These are phyloP conservation scores for Parelbella ahira DNA, from an alignment of 2,888 invertebrate species.

Conservation along the genomic window DNA sequence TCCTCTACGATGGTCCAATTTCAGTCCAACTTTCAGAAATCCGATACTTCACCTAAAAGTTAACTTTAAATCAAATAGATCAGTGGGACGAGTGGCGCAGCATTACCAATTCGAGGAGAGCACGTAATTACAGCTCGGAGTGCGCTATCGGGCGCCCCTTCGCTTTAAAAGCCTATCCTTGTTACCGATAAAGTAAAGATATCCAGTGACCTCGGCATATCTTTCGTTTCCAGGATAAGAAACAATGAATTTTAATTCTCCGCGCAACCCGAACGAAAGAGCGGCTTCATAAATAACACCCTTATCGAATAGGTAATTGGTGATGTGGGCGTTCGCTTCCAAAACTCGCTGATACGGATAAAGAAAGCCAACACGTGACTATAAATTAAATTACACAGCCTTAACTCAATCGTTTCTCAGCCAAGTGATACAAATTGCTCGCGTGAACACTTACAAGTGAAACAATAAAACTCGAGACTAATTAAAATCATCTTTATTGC, in stretches of 20 bases:
- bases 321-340: slow-evolving; percentile 67
- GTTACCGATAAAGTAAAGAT: slow-evolving; percentile 72
- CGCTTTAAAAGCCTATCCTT: slow-evolving; percentile 76
- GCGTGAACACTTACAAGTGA: slow-evolving; percentile 21
- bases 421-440: slow-evolving; percentile 47
- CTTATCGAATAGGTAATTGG: slow-evolving; percentile 78
- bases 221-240: slow-evolving; percentile 70
- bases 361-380: slow-evolving; percentile 47
- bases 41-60: slow-evolving; percentile 42
- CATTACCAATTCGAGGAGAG: slow-evolving; percentile 56
- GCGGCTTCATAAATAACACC: slow-evolving; percentile 71
- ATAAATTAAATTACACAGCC: slow-evolving; percentile 59
- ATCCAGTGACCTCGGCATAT: slow-evolving; percentile 69
- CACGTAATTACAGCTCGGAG: slow-evolving; percentile 58
- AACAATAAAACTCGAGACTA: slow-evolving; percentile 20
- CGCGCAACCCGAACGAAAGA: slow-evolving; percentile 44
- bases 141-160: slow-evolving; percentile 50
- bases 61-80: slow-evolving; percentile 47
- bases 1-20: slow-evolving; percentile 44
- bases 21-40: slow-evolving; percentile 49
- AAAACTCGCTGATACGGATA: slow-evolving; percentile 40
- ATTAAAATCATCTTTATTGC: slow-evolving; percentile 13
- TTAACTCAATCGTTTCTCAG: slow-evolving; percentile 43
- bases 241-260: slow-evolving; percentile 79
- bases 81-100: slow-evolving; percentile 35